Evolutionary conservation across 2,797 vertebrate species (phyloP).

Genomic region (Cyclopterus lumpus): DNA sequence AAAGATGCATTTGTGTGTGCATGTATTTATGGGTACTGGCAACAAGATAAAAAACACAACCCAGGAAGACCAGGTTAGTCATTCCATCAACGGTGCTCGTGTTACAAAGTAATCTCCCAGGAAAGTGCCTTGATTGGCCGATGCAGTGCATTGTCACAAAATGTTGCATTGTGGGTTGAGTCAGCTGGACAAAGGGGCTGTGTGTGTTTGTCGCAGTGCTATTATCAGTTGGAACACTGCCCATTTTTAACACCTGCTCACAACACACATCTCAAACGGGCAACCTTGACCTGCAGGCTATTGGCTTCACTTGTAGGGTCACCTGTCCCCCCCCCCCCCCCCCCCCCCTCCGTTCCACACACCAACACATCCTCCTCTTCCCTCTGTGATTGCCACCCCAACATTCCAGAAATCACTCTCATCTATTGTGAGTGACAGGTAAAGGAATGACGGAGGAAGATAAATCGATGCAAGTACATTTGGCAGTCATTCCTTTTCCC

Average conservation of each 20-base stretch:
- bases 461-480: conserved; percentile 76
- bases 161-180: neutral
- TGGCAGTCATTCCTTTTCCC: conserved; percentile 72
- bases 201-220: neutral
- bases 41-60: neutral
- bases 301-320: conserved; percentile 42
- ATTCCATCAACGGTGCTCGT: neutral
- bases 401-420: conserved; percentile 65
- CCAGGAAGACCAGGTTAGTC: neutral
- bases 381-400: conserved; percentile 57
- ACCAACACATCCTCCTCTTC: conserved; percentile 38
- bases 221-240: conserved; percentile 7
- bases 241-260: conserved; percentile 43
- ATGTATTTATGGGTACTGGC: neutral
- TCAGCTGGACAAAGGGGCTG: neutral
- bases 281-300: conserved; percentile 30
- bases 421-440: conserved; percentile 74
- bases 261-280: conserved; percentile 21
- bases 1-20: neutral
- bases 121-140: neutral
- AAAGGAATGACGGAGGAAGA: conserved; percentile 64
- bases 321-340: conserved; percentile 8
- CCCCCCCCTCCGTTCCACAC: neutral
- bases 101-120: neutral
- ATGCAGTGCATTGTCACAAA: neutral